Conservation (phyloP, 2,888 invertebrate species). For the Polymixis flavicincta region DNA sequence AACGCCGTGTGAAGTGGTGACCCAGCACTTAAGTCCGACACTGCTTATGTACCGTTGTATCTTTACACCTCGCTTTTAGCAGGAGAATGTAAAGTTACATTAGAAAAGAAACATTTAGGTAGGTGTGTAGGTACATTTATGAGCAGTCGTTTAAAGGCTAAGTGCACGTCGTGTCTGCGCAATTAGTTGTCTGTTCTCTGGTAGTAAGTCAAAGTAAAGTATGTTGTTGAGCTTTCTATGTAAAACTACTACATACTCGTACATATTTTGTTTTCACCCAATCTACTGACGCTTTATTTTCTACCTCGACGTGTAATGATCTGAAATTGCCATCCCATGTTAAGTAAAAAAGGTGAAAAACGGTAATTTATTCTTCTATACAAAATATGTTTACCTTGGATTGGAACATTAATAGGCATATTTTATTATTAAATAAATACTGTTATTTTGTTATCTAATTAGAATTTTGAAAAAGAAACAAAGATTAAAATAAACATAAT, state of each 20-base stretch:
- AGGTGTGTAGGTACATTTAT: conserved; percentile 36
- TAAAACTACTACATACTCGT: neutral
- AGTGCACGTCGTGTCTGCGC: conserved; percentile 15
- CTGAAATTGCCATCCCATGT: neutral
- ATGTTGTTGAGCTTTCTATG: neutral
- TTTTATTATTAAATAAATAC: neutral
- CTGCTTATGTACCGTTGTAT: conserved; percentile 40
- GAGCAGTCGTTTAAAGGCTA: conserved; percentile 30
- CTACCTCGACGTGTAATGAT: neutral
- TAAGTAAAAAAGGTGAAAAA: neutral
- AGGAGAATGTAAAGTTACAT: conserved; percentile 40
- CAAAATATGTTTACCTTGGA: neutral
- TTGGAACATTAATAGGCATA: neutral
- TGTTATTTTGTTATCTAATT: neutral
- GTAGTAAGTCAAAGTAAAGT: neutral
- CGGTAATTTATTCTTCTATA: neutral
- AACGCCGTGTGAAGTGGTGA: conserved; percentile 48
- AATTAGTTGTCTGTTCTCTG: conserved; percentile 25
- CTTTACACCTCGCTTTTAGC: conserved; percentile 49
- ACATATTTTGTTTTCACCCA: neutral
- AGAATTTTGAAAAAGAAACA: neutral
- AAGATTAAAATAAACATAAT: neutral
- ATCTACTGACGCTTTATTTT: neutral
- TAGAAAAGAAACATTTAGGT: conserved; percentile 43
- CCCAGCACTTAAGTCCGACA: conserved; percentile 59